A percentile compares a stretch with the other conserved stretches of the same genome.
These are phyloP conservation scores for Cantharis lateralis DNA, from an alignment of 2,888 invertebrate species.

Conservation along the genomic window DNA sequence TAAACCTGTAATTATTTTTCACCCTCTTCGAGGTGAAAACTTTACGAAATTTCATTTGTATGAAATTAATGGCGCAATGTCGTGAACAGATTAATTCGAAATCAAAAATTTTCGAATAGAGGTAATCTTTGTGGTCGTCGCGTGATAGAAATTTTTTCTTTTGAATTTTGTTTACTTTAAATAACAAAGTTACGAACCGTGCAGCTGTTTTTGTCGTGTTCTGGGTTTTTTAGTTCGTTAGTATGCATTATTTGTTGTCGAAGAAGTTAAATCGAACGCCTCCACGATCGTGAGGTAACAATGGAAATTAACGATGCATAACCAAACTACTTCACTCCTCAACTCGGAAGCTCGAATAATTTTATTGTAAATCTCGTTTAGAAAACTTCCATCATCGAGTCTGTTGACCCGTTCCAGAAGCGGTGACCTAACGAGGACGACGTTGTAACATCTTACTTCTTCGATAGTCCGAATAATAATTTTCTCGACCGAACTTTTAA, in stretches of 20 bases:
- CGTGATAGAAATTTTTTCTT: slow-evolving; percentile 17
- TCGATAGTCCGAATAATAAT: not conserved
- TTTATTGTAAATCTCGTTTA: slow-evolving; percentile 23
- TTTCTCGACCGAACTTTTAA: not conserved
- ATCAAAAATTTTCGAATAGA: slow-evolving; percentile 4
- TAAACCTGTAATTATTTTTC: slow-evolving; percentile 4
- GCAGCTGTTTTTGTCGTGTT: slow-evolving; percentile 8
- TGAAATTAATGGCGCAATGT: slow-evolving; percentile 8
- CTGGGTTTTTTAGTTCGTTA: not conserved
- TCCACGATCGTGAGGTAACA: slow-evolving; percentile 14
- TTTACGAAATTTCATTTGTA: slow-evolving; percentile 1
- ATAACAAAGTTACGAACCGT: slow-evolving; percentile 17
- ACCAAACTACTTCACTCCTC: slow-evolving; percentile 14
- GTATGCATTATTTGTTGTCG: not conserved
- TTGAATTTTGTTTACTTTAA: slow-evolving; percentile 16
- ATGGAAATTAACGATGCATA: slow-evolving; percentile 30
- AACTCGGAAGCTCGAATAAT: slow-evolving; percentile 32
- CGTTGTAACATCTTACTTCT: not conserved
- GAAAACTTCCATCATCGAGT: slow-evolving; percentile 27
- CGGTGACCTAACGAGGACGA: slow-evolving; percentile 18
- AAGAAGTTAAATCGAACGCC: slow-evolving; percentile 7
- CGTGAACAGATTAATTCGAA: slow-evolving; percentile 10
- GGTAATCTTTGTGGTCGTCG: slow-evolving; percentile 18
- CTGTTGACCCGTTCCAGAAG: slow-evolving; percentile 35
- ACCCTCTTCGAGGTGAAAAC: not conserved